Conservation (phyloP, 1,140 invertebrate genomes). For the Megalopta genalis region DNA sequence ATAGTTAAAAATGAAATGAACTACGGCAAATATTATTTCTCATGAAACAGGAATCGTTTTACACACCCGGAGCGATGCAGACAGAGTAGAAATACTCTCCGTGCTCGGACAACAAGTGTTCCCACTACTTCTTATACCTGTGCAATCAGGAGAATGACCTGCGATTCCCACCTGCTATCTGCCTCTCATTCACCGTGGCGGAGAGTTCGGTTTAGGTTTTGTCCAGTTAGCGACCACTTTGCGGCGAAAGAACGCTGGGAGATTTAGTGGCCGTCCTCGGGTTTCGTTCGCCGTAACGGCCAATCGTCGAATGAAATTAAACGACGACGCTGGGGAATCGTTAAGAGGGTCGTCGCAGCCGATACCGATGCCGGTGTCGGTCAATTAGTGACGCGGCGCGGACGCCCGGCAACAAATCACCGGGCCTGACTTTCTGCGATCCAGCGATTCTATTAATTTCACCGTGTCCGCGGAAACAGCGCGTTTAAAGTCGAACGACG, state of each 20-base stretch:
- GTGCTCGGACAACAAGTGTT: too few relatives aligned
- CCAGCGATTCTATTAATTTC: conserved; percentile 43
- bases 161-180: too few relatives aligned
- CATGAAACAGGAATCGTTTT: too few relatives aligned
- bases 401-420: conserved; percentile 41
- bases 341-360: conserved; percentile 52
- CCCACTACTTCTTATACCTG: too few relatives aligned
- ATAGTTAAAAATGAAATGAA: too few relatives aligned
- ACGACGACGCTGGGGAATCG: conserved; percentile 66
- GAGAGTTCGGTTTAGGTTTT: too few relatives aligned
- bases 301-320: conserved; percentile 77
- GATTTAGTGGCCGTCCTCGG: conserved; percentile 60
- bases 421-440: conserved; percentile 19
- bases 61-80: too few relatives aligned
- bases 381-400: conserved; percentile 42
- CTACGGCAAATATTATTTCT: too few relatives aligned
- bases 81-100: too few relatives aligned
- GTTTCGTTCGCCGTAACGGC: conserved; percentile 67
- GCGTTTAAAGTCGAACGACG: neutral
- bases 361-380: conserved; percentile 16
- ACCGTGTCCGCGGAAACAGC: conserved; percentile 11
- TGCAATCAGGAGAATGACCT: too few relatives aligned
- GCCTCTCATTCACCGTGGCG: too few relatives aligned
- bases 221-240: too few relatives aligned
- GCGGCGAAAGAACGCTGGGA: conserved; percentile 52